Percentiles rank a stretch among this genome's conserved stretches.
Conservation (phyloP, 2,888 invertebrate genomes). For the Conchocele bisecta region DNA sequence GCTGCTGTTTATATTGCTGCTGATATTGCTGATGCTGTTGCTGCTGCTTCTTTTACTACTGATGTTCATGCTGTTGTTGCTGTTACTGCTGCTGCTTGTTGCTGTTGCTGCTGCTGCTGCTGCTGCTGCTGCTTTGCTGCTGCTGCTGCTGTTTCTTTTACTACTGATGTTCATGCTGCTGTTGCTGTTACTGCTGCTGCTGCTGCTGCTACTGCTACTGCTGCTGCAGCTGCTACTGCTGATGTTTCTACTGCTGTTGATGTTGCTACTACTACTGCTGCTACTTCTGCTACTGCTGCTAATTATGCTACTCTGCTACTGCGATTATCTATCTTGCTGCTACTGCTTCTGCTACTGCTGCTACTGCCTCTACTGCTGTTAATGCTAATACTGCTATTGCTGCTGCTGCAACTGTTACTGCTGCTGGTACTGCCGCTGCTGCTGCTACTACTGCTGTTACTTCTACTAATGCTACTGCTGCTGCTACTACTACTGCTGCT, state of each 20-base stretch:
- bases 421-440: not conserved
- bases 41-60: too few species aligned
- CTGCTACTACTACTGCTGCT: constrained; percentile 1
- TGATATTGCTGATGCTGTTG: too few species aligned
- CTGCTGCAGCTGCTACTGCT: not conserved
- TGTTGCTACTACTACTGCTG: not conserved
- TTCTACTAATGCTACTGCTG: too few species aligned
- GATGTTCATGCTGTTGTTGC: too few species aligned
- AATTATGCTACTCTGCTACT: not conserved
- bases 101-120: not conserved
- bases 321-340: not conserved
- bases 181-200: constrained; percentile 1
- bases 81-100: too few species aligned
- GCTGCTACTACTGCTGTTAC: constrained; percentile 2
- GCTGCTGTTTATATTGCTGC: not conserved
- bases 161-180: too few species aligned
- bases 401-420: too few species aligned
- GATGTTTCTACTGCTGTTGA: too few species aligned
- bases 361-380: not conserved
- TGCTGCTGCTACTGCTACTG: not conserved
- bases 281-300: not conserved
- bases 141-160: too few species aligned
- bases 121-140: not conserved
- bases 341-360: too few species aligned
- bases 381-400: not conserved